Conservation (phyloP, 2,888 invertebrate genomes). For the Drosophila ustulata region DNA sequence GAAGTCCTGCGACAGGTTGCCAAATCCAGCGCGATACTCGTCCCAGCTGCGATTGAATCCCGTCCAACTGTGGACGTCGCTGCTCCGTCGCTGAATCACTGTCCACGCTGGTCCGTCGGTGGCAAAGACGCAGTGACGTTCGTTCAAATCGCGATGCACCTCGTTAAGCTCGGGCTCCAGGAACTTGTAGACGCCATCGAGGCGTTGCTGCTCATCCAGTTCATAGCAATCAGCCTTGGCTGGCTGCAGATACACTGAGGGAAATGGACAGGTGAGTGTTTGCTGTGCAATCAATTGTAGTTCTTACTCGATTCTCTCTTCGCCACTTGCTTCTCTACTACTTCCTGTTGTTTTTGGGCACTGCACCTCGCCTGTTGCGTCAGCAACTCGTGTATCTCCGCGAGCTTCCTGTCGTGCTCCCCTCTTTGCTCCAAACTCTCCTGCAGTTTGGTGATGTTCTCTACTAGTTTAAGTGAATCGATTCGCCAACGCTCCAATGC, state of each 20-base stretch:
- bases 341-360: conserved; percentile 38
- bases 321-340: background rate
- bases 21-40: conserved; percentile 87
- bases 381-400: conserved; percentile 80
- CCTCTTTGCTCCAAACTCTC: conserved; percentile 30
- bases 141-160: conserved; percentile 84
- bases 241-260: conserved; percentile 76
- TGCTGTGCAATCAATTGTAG: background rate
- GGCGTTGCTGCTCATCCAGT: conserved; percentile 67
- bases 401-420: conserved; percentile 68
- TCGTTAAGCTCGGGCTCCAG: conserved; percentile 76
- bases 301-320: conserved; percentile 1
- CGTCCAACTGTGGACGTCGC: conserved; percentile 63
- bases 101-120: conserved; percentile 86
- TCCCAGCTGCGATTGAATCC: conserved; percentile 86
- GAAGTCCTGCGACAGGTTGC: conserved; percentile 86
- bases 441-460: conserved; percentile 35
- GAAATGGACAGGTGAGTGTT: conserved; percentile 38
- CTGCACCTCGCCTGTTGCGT: conserved; percentile 73
- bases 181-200: conserved; percentile 85
- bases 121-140: conserved; percentile 86
- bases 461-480: background rate
- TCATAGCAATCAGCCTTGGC: conserved; percentile 84
- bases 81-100: conserved; percentile 86
- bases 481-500: conserved; percentile 16